These are phyloP conservation scores for Phengaris arion DNA, from an alignment of 2,888 invertebrate genomes.

Conservation along the genomic window DNA sequence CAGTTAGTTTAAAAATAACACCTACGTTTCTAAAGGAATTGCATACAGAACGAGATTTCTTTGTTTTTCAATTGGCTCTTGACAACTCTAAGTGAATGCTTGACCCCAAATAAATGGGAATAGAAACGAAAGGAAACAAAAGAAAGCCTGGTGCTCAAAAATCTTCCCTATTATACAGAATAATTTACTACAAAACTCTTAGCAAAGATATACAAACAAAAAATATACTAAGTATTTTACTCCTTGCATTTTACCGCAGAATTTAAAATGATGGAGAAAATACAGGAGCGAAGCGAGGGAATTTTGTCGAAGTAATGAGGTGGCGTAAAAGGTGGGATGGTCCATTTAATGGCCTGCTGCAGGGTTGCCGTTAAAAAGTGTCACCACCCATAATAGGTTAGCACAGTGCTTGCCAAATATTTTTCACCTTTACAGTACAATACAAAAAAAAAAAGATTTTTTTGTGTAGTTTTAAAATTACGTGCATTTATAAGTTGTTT, in stretches of 20 bases:
- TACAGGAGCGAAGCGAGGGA: not conserved
- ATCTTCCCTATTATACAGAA: not conserved
- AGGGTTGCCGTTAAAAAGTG: not conserved
- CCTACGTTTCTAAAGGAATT: not conserved
- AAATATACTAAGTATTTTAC: not conserved
- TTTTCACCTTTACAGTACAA: no score
- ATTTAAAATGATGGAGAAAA: constrained; percentile 1
- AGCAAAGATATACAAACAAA: not conserved
- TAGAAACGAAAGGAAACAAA: not conserved
- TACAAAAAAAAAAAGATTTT: no score
- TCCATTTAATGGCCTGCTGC: not conserved
- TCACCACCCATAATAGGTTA: not conserved
- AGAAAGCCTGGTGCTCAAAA: not conserved
- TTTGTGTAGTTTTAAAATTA: no score
- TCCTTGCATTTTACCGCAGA: not conserved
- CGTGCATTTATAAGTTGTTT: no score
- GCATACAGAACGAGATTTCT: not conserved
- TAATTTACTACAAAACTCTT: not conserved
- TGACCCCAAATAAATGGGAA: constrained; percentile 14
- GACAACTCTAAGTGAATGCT: not conserved
- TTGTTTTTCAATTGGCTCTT: constrained; percentile 2
- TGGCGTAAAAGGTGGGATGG: not conserved
- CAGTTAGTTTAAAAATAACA: not conserved
- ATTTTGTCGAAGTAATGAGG: constrained; percentile 7
- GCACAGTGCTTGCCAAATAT: no score